Evolutionary conservation across 2,888 invertebrate species (phyloP).

Genomic region (Chydorus sphaericus): DNA sequence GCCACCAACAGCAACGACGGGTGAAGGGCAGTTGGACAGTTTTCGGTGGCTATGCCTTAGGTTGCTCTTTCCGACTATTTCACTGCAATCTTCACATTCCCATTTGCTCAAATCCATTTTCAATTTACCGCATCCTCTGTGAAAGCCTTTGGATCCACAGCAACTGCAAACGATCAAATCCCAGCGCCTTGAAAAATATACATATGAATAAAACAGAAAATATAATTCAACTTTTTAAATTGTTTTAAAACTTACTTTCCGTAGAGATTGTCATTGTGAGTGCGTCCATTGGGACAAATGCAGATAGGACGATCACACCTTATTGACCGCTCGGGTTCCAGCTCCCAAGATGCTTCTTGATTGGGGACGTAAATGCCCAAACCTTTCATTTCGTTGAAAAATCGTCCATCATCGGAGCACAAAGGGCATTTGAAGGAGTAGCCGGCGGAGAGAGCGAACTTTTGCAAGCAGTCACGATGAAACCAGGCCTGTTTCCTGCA

Average conservation of each 20-base stretch:
- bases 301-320: slow-evolving; percentile 45
- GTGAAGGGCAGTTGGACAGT: no score
- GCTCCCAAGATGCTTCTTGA: slow-evolving; percentile 75
- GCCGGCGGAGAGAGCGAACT: slow-evolving; percentile 56
- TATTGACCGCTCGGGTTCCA: slow-evolving; percentile 46
- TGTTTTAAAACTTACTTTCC: no score
- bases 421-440: slow-evolving; percentile 73
- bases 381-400: slow-evolving; percentile 38
- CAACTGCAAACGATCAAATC: slow-evolving; percentile 36
- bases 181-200: no score
- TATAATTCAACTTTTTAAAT: no score
- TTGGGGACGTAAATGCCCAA: slow-evolving; percentile 67
- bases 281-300: slow-evolving; percentile 41
- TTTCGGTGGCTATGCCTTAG: no score
- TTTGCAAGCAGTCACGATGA: slow-evolving; percentile 53
- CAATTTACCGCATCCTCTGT: slow-evolving; percentile 34
- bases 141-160: slow-evolving; percentile 41
- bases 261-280: slow-evolving; percentile 29
- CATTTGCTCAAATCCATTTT: slow-evolving; percentile 29
- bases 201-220: no score
- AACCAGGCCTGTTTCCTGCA: slow-evolving; percentile 60
- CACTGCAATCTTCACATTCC: slow-evolving; percentile 33
- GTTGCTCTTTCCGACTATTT: no score
- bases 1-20: no score
- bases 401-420: slow-evolving; percentile 27